Evolutionary conservation across 2,113 vertebrate genomes (phyloP), one percentile per base, ranked within the genome.

Genomic region (Platanista minor): DNA sequence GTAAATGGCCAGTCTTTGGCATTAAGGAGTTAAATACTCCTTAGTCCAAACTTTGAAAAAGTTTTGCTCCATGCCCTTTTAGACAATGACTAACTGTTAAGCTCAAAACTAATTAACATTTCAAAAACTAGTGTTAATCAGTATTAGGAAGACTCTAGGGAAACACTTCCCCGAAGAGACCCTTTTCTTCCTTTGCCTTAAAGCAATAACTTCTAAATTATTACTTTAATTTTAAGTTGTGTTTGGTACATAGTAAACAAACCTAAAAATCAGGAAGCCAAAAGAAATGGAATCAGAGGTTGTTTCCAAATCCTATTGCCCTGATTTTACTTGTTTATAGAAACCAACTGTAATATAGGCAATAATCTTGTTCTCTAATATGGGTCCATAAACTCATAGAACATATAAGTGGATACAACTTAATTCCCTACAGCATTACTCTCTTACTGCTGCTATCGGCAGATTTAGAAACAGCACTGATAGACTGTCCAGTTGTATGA

Each of bases 41-140:
- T 98, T 97, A 98, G 97, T 94, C 96, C 98, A 98, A 96, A 98
- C 95, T 98, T 96, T 97, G 87, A 94, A 95, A 97, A 99, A 98
- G 97, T 98, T 98, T 98, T 98, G 96, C 96, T 98, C 94, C 98
- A 81, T 98, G 98, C 98, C 98, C 98, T 99, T 98, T 97, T 97
- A 98, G 97, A 99, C 98, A 99, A 99, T 98, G 98, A 98, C 97
- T 98, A 96, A 97, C 96, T 93, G 96, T 98, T 98, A 98, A 98
- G 97, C 98, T 95, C 98, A 98, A 98, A 98, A 98, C 98, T 99
- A 98, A 99, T 99, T 99, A 99, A 99, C 98, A 99, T 99, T 99
- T 99, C 97, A 99, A 99, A 99, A 98, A 98, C 98, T 98, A 97
- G 97, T 98, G 95, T 98, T 98, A 98, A 98, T 98, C 98, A 98